phyloP scores from a whole-genome alignment of 53 echinoderm and acorn worm species.

The Actinopyga echinites region DNA sequence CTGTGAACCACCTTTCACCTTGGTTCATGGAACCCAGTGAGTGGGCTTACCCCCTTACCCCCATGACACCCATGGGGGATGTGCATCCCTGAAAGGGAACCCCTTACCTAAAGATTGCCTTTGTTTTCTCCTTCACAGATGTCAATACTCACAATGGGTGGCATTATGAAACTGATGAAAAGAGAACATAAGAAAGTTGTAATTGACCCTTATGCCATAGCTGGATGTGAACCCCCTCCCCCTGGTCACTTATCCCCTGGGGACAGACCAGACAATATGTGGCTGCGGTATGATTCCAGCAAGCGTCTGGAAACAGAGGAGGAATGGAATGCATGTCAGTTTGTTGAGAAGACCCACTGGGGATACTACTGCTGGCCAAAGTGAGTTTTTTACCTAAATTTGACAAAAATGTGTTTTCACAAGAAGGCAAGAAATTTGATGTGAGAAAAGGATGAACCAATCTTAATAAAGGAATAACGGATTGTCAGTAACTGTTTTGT shows the following conservation, averaged over 20 bases:
- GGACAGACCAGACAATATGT: conserved; percentile 79
- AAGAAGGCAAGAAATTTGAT: too few species aligned
- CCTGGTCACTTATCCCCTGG: conserved; percentile 52
- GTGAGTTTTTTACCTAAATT: conserved; percentile 48
- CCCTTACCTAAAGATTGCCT: not conserved
- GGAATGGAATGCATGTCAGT: conserved; percentile 74
- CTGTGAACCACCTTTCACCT: not conserved
- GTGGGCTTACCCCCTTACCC: too few species aligned
- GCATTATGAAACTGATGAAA: conserved; percentile 80
- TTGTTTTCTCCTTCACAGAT: conserved; percentile 41
- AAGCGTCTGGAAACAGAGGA: conserved; percentile 67
- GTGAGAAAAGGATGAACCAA: too few species aligned
- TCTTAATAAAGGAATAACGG: too few species aligned
- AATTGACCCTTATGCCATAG: conserved; percentile 72
- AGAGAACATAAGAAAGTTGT: conserved; percentile 76
- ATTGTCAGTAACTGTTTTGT: too few species aligned
- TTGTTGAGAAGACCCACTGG: conserved; percentile 94
- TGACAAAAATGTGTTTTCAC: too few species aligned
- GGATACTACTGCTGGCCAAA: conserved; percentile 93
- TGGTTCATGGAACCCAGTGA: not conserved
- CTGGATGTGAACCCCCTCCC: conserved; percentile 53
- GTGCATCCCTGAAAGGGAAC: not conserved
- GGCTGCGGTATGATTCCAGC: conserved; percentile 78
- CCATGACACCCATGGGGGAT: too few species aligned
- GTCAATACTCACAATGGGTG: conserved; percentile 72